Evolutionary conservation across 1,140 invertebrate species (phyloP).

Genomic region (Acromyrmex echinatior): DNA sequence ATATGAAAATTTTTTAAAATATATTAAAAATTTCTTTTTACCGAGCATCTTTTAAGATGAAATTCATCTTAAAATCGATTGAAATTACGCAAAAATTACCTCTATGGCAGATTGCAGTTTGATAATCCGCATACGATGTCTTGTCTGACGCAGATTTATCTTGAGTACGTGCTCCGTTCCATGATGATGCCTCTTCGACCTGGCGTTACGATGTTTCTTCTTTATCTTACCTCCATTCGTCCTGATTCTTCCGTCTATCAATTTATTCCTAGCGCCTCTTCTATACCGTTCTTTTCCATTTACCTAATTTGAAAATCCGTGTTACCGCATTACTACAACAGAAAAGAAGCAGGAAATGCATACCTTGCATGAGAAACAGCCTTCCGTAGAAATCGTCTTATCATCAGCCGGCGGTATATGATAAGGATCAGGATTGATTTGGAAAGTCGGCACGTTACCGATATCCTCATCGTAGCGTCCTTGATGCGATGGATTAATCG

Average conservation of each 20-base stretch:
- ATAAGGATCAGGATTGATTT: slow-evolving; percentile 87
- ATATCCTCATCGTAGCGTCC: slow-evolving; percentile 88
- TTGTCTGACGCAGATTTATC: slow-evolving; percentile 88
- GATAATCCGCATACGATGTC: slow-evolving; percentile 89
- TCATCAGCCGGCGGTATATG: slow-evolving; percentile 87
- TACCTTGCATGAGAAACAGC: slow-evolving; percentile 96
- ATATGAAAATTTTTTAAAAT: too few relatives aligned
- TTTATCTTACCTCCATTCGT: slow-evolving; percentile 60
- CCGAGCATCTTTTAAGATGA: too few relatives aligned
- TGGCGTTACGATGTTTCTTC: slow-evolving; percentile 78
- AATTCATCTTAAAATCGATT: neutral
- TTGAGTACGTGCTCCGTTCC: slow-evolving; percentile 87
- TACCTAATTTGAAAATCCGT: slow-evolving; percentile 65
- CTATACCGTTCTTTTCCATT: slow-evolving; percentile 80
- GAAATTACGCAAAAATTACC: slow-evolving; percentile 80
- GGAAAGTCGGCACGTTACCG: slow-evolving; percentile 90
- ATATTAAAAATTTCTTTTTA: too few relatives aligned
- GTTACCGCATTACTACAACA: neutral
- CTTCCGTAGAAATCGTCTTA: slow-evolving; percentile 94
- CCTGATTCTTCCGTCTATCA: slow-evolving; percentile 54
- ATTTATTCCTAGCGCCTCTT: slow-evolving; percentile 72
- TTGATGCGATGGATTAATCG: slow-evolving; percentile 89
- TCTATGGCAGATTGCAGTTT: slow-evolving; percentile 90
- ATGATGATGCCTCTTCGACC: slow-evolving; percentile 83
- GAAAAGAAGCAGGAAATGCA: slow-evolving; percentile 24